phyloP scores from a whole-genome alignment of 1,140 invertebrate genomes.

The Papilio glaucus region DNA sequence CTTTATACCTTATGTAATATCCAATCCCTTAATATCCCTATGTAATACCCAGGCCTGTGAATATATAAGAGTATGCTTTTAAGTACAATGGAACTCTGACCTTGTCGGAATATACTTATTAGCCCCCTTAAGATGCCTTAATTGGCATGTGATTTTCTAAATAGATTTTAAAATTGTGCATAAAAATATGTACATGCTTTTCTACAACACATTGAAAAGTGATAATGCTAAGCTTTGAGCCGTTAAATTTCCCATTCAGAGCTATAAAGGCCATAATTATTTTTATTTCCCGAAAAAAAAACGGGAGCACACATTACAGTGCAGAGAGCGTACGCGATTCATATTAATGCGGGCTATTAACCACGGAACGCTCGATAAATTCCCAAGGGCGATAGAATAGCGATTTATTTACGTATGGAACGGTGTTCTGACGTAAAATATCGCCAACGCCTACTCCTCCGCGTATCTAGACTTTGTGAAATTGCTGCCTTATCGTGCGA shows the following conservation, averaged over 20 bases:
- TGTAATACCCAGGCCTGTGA: too few relatives aligned
- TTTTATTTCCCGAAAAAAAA: slow-evolving; percentile 30
- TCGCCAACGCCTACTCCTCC: slow-evolving; percentile 48
- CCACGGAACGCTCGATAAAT: slow-evolving; percentile 53
- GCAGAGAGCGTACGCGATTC: slow-evolving; percentile 41
- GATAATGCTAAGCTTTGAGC: slow-evolving; percentile 31
- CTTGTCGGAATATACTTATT: too few relatives aligned
- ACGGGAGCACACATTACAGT: slow-evolving; percentile 32
- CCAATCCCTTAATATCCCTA: too few relatives aligned
- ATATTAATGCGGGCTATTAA: slow-evolving; percentile 65
- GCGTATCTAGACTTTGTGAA: slow-evolving; percentile 44
- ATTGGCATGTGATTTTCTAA: too few relatives aligned
- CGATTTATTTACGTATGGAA: slow-evolving; percentile 54
- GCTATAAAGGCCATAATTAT: slow-evolving; percentile 30
- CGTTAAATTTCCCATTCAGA: slow-evolving; percentile 32
- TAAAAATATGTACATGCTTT: neutral
- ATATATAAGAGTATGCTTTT: too few relatives aligned
- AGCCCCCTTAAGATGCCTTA: too few relatives aligned
- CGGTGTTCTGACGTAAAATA: slow-evolving; percentile 47
- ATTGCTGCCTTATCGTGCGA: slow-evolving; percentile 45
- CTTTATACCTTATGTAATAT: too few relatives aligned
- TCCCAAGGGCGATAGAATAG: slow-evolving; percentile 57
- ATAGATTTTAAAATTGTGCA: too few relatives aligned
- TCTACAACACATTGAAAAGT: slow-evolving; percentile 17
- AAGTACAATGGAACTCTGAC: too few relatives aligned